Evolutionary conservation across 2,888 invertebrate species (phyloP), one percentile per base, ranked within the genome.

Genomic region (Lithophane semibrunnea): DNA sequence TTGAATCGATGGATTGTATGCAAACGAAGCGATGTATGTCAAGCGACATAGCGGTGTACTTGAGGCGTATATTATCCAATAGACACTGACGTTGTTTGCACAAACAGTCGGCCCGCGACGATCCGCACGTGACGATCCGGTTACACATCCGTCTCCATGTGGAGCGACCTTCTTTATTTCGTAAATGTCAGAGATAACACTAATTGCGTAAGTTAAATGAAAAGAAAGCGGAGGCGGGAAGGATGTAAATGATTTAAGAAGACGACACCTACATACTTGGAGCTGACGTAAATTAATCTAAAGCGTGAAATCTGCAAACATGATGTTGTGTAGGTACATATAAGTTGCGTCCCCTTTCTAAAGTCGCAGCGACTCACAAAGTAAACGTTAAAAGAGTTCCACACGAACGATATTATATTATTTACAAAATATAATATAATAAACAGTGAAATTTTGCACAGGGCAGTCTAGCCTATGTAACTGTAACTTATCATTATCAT

Each of bases 151-250:
- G 75, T 4, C 49, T 80, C n/a, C 13, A 63, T n/a, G 61, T 37
- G 66, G 67, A 21, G 9, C 58, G 54, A 66, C 68, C 71, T 61
- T 60, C 16, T 64, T 56, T 60, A 63, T 71, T 70, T 83, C 60
- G 60, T 54, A 66, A 85, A 63, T 61, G 54, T 52, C 71, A 49
- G 13, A 74, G 7, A 72, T 58, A 66, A 63, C 13, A 29, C 52
- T 24, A 44, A 84, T 61, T 68, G 18, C 52, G 52, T 58, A 54
- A 68, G 49, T 66, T 66, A n/a, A 18, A 54, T 61, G 9, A 52
- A 61, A 71, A 77, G 86, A 83, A 86, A 83, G 72, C 52, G 42
- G 42, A 79, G 54, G 29, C 64, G 42, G 21, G 44, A 18, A 64
- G 42, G n/a, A 60, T 21, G 24, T n/a, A 49, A 65, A 68, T 68